Evolutionary conservation across 2,888 invertebrate genomes (phyloP).

Genomic region (Harmothoe impar): DNA sequence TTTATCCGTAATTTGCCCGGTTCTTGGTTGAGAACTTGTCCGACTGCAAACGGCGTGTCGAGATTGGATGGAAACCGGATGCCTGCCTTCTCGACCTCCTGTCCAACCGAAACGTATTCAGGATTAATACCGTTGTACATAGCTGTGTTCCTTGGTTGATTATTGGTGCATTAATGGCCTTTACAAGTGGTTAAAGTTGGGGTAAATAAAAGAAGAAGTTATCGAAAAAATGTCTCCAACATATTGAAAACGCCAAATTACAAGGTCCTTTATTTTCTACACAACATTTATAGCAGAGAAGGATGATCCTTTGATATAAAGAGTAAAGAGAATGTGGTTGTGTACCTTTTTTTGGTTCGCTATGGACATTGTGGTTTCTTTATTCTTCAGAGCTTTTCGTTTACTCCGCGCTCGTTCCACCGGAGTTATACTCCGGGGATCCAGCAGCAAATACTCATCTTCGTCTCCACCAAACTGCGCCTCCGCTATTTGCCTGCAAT

Average conservation of each 20-base stretch:
- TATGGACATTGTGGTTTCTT: neutral
- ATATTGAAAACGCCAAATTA: too few relatives aligned
- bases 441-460: slow-evolving; percentile 68
- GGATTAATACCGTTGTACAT: too few relatives aligned
- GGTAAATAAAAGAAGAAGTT: too few relatives aligned
- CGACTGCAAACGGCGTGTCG: slow-evolving; percentile 81
- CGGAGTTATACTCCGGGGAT: slow-evolving; percentile 79
- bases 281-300: too few relatives aligned
- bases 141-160: too few relatives aligned
- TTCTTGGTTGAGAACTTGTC: slow-evolving; percentile 81
- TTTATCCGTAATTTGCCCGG: slow-evolving; percentile 82
- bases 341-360: neutral
- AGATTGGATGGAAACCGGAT: slow-evolving; percentile 80
- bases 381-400: neutral
- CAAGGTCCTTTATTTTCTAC: too few relatives aligned
- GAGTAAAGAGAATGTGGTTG: too few relatives aligned
- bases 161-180: too few relatives aligned
- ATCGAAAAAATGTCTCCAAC: too few relatives aligned
- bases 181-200: too few relatives aligned
- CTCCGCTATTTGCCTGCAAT: slow-evolving; percentile 42
- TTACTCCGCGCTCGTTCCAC: slow-evolving; percentile 76
- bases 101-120: neutral
- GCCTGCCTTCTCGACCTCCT: slow-evolving; percentile 77
- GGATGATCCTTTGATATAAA: too few relatives aligned
- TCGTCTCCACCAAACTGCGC: neutral